Percentiles rank a stretch among this genome's conserved stretches.
phyloP scores from a whole-genome alignment of 2,113 vertebrate genomes.

The Ibidorhyncha struthersii region DNA sequence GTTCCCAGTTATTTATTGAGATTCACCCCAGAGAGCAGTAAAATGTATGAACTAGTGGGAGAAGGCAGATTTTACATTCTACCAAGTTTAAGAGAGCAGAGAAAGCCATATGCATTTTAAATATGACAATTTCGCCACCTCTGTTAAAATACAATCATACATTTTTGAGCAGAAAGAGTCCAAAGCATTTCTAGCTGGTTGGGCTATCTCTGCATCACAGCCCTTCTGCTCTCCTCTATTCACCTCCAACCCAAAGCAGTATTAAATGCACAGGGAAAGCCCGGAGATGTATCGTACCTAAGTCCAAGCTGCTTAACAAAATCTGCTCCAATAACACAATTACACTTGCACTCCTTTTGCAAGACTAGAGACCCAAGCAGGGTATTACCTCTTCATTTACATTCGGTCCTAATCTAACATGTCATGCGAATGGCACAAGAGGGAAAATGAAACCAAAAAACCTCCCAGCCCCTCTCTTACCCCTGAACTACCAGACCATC shows the following conservation, averaged over 20 bases:
- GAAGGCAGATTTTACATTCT: conserved; percentile 25
- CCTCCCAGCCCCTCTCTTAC: conserved; percentile 12
- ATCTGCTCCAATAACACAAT: neutral
- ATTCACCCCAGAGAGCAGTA: conserved; percentile 46
- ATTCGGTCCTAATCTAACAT: conserved; percentile 57
- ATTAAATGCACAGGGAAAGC: neutral
- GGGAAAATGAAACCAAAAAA: conserved; percentile 39
- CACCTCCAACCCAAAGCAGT: neutral
- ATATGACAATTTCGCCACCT: neutral
- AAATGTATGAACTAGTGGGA: conserved; percentile 9
- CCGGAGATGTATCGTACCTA: neutral
- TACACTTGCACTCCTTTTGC: neutral
- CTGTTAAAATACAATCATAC: neutral
- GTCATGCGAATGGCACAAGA: conserved; percentile 52
- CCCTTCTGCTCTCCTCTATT: neutral
- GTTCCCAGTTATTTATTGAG: conserved; percentile 55
- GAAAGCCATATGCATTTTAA: neutral
- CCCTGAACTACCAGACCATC: conserved; percentile 51
- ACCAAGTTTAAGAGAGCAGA: neutral
- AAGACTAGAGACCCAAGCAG: neutral
- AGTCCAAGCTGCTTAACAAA: neutral
- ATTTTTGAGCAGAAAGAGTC: neutral
- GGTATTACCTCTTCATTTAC: conserved; percentile 48
- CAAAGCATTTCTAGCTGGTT: neutral
- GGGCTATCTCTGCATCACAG: neutral